Evolutionary conservation across 2,113 vertebrate species (phyloP), one percentile per base, ranked within the genome.

Genomic region (Perca flavescens): DNA sequence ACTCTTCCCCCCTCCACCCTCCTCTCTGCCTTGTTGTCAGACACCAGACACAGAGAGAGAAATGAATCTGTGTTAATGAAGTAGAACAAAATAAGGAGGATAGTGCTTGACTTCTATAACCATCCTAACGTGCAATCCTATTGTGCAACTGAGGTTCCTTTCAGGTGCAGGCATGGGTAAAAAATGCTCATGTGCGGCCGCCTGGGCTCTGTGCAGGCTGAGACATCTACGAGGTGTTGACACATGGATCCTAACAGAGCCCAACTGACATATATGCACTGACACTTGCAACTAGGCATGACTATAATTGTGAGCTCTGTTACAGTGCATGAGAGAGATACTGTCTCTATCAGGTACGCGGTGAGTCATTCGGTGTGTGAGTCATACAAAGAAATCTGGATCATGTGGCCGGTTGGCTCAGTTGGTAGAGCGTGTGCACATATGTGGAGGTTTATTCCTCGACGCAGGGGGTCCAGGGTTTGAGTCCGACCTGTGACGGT

Each of bases 81-180:
- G 89, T 84, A 92, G 89, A 94, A 94, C 92, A 90, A 91, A 93
- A 93, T 90, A 91, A 84, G 60, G 25, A 73, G 46, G 73, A 68
- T 36, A 69, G 80, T 8, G 73, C 75, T 83, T 58, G 10, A 74
- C 69, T 66, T 63, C 50, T 75, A 6, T 52, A 80, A 34, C 83
- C 74, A 84, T 52, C 71, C 79, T 86, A 88, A 83, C 67, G 12
- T 88, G 89, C 56, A 8, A 77, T 65, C 47, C 68, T 83, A 85
- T 94, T 93, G 93, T 94, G 92, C 88, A 93, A 94, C 62, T 13
- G 16, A 12, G 60, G 64, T 16, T 80, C 80, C 50, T 90, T 93
- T 94, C 93, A 94, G 91, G 92, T 93, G 92, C 91, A 91, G 91
- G 89, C 88, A 91, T 34, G 85, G 91, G 84, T 86, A 89, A 86